These are phyloP conservation scores for Apodemus speciosus DNA, from an alignment of 2,113 vertebrate genomes.

Conservation along the genomic window DNA sequence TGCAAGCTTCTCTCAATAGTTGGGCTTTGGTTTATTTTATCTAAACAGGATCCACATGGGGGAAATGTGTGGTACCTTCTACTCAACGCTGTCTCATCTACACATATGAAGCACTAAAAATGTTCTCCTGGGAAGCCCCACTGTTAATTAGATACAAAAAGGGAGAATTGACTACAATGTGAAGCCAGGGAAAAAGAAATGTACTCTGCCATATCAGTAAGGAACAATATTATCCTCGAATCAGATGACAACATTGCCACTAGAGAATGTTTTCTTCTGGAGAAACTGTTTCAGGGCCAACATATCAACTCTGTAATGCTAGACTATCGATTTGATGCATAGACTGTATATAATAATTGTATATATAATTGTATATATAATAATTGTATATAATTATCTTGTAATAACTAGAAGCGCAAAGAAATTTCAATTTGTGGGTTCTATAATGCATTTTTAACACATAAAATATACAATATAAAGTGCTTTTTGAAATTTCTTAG, in stretches of 20 bases:
- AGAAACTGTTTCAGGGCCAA: not conserved
- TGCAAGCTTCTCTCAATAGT: not conserved
- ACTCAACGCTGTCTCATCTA: not conserved
- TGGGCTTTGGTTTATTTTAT: not conserved
- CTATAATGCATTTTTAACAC: not conserved
- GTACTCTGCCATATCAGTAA: not conserved
- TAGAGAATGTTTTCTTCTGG: not conserved
- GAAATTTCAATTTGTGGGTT: not conserved
- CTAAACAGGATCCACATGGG: not conserved
- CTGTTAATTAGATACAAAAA: not conserved
- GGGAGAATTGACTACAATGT: not conserved
- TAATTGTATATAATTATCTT: too few relatives aligned
- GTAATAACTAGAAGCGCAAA: not conserved
- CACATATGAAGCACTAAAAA: not conserved
- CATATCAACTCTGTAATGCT: not conserved
- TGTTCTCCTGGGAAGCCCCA: not conserved
- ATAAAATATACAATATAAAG: not conserved
- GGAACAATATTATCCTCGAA: not conserved
- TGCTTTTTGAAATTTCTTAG: not conserved
- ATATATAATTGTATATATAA: too few relatives aligned
- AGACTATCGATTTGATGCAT: too few relatives aligned
- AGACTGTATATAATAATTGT: too few relatives aligned
- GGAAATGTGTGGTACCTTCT: not conserved
- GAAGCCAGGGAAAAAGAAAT: not conserved
- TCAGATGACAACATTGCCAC: not conserved